A percentile compares a stretch with the other conserved stretches of the same genome.
phyloP scores from a whole-genome alignment of 1,140 invertebrate genomes.

The Oscheius sp. region DNA sequence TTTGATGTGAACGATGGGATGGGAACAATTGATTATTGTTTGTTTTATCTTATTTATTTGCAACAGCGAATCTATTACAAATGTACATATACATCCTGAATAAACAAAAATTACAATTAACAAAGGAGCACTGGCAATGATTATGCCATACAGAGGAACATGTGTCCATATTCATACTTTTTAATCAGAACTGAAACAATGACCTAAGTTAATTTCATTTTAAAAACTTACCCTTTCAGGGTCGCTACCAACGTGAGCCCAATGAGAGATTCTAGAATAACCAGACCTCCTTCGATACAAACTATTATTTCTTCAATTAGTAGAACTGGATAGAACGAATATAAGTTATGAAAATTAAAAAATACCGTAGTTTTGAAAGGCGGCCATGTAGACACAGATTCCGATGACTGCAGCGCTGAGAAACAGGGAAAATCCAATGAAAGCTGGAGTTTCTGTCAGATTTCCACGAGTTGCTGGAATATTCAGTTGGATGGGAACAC shows the following conservation, averaged over 20 bases:
- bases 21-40: too few species aligned
- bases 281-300: neutral
- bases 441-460: neutral
- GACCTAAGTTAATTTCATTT: neutral
- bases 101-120: too few species aligned
- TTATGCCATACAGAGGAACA: too few species aligned
- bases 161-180: too few species aligned
- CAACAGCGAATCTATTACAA: too few species aligned
- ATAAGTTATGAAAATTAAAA: neutral
- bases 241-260: neutral
- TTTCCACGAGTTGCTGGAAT: neutral
- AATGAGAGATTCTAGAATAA: neutral
- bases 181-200: neutral
- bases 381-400: neutral
- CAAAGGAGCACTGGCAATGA: too few species aligned
- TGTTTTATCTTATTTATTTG: too few species aligned
- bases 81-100: too few species aligned
- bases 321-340: neutral
- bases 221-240: neutral
- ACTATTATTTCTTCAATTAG: neutral
- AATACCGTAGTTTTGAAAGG: neutral
- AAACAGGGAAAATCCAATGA: constrained; percentile 5
- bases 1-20: too few species aligned
- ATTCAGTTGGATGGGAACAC: neutral
- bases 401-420: neutral